A percentile compares a stretch with the other conserved stretches of the same genome.
phyloP scores from a whole-genome alignment of 2,113 vertebrate genomes.

The human (Homo sapiens) region DNA sequence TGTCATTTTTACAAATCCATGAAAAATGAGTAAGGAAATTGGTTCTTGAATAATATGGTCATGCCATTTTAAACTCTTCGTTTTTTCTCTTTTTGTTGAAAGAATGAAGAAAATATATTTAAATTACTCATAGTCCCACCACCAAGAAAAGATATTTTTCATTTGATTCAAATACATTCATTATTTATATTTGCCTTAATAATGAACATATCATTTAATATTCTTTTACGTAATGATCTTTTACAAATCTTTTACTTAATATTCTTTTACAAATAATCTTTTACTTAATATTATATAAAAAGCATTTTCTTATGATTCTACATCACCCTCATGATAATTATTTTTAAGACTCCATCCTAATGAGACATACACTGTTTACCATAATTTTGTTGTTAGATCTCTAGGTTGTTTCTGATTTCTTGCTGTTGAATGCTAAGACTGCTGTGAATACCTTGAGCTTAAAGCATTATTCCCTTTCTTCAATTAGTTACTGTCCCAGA shows the following conservation, averaged over 20 bases:
- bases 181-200: slow-evolving; percentile 27
- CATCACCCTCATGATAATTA: not conserved
- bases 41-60: slow-evolving; percentile 42
- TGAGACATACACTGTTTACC: not conserved
- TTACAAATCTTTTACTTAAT: too few relatives aligned
- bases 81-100: not conserved
- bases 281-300: not conserved
- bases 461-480: not conserved
- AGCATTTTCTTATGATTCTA: not conserved
- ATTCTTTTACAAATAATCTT: too few relatives aligned
- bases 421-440: not conserved
- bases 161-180: not conserved
- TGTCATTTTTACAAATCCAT: slow-evolving; percentile 75
- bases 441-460: not conserved
- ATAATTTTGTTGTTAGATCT: not conserved
- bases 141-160: not conserved
- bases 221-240: not conserved
- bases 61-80: slow-evolving; percentile 42
- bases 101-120: not conserved
- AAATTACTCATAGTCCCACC: slow-evolving; percentile 7
- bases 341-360: slow-evolving; percentile 30
- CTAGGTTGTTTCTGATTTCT: slow-evolving; percentile 3
- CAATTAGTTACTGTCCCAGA: not conserved
- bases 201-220: not conserved
- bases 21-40: slow-evolving; percentile 77